Conservation (phyloP, 2,888 invertebrate genomes). For the Chydorus sphaericus region DNA sequence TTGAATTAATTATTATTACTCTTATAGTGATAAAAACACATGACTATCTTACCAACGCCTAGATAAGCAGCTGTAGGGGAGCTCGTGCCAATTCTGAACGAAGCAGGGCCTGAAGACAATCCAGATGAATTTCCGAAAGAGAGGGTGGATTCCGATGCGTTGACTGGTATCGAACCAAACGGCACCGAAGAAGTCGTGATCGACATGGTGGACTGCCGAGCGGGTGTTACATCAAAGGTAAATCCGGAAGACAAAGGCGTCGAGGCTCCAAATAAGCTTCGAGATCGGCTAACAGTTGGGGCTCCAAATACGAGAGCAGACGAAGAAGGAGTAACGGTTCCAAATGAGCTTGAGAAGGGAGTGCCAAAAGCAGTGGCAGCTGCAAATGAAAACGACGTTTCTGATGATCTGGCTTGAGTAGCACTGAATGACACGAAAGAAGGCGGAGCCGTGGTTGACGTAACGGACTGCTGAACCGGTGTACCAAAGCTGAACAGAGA, state of each 20-base stretch:
- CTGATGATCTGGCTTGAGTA: not conserved
- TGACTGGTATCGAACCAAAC: no score
- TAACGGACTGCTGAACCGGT: not conserved
- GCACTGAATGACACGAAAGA: constrained; percentile 6
- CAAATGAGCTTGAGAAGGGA: not conserved
- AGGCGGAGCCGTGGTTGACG: not conserved
- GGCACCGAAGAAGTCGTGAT: not conserved
- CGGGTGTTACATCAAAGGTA: not conserved
- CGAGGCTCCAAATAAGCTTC: no score
- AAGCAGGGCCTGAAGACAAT: no score
- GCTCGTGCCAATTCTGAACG: no score
- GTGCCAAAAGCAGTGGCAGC: constrained; percentile 7
- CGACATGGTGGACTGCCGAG: constrained; percentile 6
- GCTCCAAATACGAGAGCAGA: constrained; percentile 1
- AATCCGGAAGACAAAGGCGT: not conserved
- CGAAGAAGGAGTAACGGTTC: not conserved
- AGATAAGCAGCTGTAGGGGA: no score
- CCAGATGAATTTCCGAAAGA: no score
- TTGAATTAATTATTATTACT: no score
- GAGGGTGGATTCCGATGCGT: no score
- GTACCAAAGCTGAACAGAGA: constrained; percentile 5
- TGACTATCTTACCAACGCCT: no score
- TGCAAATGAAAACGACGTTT: not conserved
- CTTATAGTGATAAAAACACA: no score
- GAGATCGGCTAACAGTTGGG: no score